Percentiles rank a stretch among this genome's conserved stretches.
Conservation (phyloP, 2,888 invertebrate genomes). For the Zaprionus obscuricornis region DNA sequence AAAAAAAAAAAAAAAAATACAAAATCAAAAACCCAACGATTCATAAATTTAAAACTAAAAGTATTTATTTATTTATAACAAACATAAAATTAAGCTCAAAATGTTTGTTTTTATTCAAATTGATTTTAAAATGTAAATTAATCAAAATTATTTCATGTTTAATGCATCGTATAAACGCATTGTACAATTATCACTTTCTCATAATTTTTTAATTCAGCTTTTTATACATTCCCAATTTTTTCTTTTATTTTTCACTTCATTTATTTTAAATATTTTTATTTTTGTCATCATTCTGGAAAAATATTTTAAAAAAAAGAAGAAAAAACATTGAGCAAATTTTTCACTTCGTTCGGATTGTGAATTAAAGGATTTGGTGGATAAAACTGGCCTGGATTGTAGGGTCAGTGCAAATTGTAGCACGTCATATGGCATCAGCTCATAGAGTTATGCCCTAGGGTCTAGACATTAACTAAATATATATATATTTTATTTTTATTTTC, state of each 20-base stretch:
- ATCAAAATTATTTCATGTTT: neutral
- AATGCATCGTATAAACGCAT: constrained; percentile 37
- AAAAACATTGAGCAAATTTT: constrained; percentile 79
- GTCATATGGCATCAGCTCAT: constrained; percentile 53
- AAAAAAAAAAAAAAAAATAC: neutral
- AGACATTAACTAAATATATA: constrained; percentile 33
- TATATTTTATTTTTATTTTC: constrained; percentile 13
- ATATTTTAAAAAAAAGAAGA: neutral
- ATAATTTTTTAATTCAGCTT: constrained; percentile 38
- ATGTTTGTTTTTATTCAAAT: neutral
- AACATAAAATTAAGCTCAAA: neutral
- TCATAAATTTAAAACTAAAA: constrained; percentile 16
- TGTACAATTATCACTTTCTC: constrained; percentile 2
- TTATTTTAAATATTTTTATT: constrained; percentile 6
- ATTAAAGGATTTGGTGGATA: constrained; percentile 20
- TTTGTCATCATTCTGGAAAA: constrained; percentile 7
- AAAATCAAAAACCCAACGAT: constrained; percentile 19
- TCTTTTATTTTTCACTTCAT: constrained; percentile 16
- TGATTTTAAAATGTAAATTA: too few relatives aligned
- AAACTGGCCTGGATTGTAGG: constrained; percentile 14
- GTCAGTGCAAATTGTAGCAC: constrained; percentile 40
- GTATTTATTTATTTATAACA: neutral
- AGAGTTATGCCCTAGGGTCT: constrained; percentile 55
- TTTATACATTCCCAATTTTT: constrained; percentile 32
- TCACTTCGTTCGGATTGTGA: constrained; percentile 81